Base-by-base conservation (phyloP, 2,888 invertebrate genomes). In the Ethmia dodecea region DNA sequence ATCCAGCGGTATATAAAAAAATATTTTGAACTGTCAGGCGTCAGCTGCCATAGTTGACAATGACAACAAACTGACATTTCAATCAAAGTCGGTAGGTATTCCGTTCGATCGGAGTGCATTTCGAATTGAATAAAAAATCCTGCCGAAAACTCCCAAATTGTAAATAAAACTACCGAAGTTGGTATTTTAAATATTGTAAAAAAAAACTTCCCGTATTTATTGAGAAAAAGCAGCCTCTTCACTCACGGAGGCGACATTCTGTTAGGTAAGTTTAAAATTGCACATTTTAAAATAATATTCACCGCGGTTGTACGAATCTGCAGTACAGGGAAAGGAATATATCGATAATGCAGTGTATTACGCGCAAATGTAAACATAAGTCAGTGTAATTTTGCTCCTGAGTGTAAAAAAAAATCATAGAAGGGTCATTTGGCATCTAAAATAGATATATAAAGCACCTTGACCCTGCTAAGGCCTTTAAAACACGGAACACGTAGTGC, bases 401-500 rank as follows among this genome's bases (percentile, higher is more conserved):
- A 10, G 25, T 24, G 4, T 25, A n/a, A 26, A 5, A n/a, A 31
- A 33, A 16, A 16, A 13, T 22, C 9, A 22, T 30, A 13, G 16
- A 12, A 15, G n/a, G 18, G 10, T 27, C 5, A 11, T 13, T 28
- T 18, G 22, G 33, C 25, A 43, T 55, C 50, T 54, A 55, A 69
- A 76, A 72, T 72, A 66, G 59, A 61, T 47, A 52, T 55, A 55
- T 58, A 47, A 42, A n/a, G 44, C 45, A 52, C 75, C 76, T 78
- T 78, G 79, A 78, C 78, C 79, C 69, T 62, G 50, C 60, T 15
- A 40, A 47, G 43, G 58, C 61, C 62, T 69, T 68, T 67, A 66
- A 48, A 53, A 68, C 68, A 62, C 58, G 45, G 31, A 49, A 47
- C 55, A 49, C 57, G 54, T 48, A 52, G 33, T 61, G 63, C 60